phyloP scores from a whole-genome alignment of 2,888 invertebrate genomes.

The Watsonalla binaria region DNA sequence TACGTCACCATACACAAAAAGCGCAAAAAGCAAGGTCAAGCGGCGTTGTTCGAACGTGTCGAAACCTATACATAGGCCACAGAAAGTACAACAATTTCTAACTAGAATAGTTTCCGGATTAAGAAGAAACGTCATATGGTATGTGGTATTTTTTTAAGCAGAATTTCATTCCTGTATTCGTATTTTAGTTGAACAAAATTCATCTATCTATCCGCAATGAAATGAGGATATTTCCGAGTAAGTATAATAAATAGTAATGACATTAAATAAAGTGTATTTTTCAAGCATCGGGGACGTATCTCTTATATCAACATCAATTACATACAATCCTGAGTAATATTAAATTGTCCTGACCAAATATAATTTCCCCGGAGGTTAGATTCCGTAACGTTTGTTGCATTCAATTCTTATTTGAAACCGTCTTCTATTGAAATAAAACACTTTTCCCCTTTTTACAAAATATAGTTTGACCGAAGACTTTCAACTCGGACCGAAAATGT shows the following conservation, averaged over 20 bases:
- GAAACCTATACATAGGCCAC: too few relatives aligned
- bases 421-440: background rate
- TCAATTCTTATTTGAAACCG: background rate
- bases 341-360: slow-evolving; percentile 24
- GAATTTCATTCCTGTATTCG: background rate
- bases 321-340: slow-evolving; percentile 22
- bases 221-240: background rate
- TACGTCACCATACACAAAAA: too few relatives aligned
- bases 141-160: too few relatives aligned
- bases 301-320: slow-evolving; percentile 18
- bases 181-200: background rate
- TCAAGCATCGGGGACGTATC: slow-evolving; percentile 10
- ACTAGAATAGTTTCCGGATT: too few relatives aligned
- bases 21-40: too few relatives aligned
- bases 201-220: background rate
- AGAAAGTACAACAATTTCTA: too few relatives aligned
- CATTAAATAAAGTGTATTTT: slow-evolving; percentile 2
- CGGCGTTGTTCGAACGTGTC: too few relatives aligned
- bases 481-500: too few relatives aligned
- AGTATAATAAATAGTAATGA: background rate
- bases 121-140: too few relatives aligned
- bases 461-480: too few relatives aligned
- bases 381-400: slow-evolving; percentile 11
- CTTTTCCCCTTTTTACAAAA: too few relatives aligned
- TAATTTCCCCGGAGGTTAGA: slow-evolving; percentile 14